phyloP scores from a whole-genome alignment of 2,797 vertebrate species.

The Neosilurus mollespiculum region DNA sequence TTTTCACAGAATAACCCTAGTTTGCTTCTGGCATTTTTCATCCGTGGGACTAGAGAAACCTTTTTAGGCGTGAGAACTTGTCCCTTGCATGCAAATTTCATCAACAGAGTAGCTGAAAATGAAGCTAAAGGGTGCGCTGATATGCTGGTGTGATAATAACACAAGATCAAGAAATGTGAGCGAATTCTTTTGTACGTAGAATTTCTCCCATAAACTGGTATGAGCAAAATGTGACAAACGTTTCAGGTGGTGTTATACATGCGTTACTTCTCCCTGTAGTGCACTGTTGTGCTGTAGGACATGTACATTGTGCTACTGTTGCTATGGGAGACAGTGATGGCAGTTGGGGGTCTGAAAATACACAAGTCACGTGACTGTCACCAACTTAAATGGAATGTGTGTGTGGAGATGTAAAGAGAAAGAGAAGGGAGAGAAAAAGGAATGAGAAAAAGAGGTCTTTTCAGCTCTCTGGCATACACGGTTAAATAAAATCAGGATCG shows the following conservation, averaged over 20 bases:
- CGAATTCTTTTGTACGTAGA: not conserved
- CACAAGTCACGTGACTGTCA: constrained; percentile 10
- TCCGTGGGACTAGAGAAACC: constrained; percentile 17
- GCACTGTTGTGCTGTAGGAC: constrained; percentile 34
- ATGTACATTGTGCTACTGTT: constrained; percentile 31
- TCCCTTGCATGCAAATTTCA: constrained; percentile 25
- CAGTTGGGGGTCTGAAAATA: constrained; percentile 1
- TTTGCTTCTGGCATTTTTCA: constrained; percentile 10
- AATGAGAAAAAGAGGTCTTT: not conserved
- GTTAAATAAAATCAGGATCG: not conserved
- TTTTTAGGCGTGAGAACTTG: constrained; percentile 21
- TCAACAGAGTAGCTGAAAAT: too few relatives aligned
- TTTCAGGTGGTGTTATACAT: not conserved
- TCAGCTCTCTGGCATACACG: not conserved
- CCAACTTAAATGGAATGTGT: constrained; percentile 19
- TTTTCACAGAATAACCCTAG: constrained; percentile 7
- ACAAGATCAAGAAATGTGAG: not conserved
- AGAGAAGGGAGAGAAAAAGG: not conserved
- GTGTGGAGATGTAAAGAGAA: not conserved
- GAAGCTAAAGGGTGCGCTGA: not conserved
- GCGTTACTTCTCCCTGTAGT: not conserved
- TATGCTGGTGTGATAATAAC: not conserved
- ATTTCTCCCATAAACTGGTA: not conserved
- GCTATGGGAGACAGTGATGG: constrained; percentile 31
- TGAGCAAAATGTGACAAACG: not conserved